Base-by-base conservation (phyloP, 2,888 invertebrate genomes). In the Seira ritae region DNA sequence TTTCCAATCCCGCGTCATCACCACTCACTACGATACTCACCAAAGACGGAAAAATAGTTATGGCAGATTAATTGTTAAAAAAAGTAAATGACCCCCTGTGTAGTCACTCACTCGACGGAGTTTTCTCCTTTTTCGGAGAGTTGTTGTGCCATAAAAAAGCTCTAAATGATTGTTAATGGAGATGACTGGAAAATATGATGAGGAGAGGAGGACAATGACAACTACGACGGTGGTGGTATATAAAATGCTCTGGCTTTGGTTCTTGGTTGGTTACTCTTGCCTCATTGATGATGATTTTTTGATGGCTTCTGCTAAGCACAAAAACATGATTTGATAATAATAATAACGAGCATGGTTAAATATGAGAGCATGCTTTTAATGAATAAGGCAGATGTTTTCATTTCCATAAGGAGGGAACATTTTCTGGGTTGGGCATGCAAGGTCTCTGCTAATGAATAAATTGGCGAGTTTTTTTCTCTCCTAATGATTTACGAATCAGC, bases 71-170 rank as follows among this genome's bases (percentile, higher is more conserved):
- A 78, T 83, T 83, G 65, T 83, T 78, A 74, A 83, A 83, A 74
- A 83, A 78, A n/a, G n/a, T n/a, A n/a, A n/a, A n/a, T 83, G 77
- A 77, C 77, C 78, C 81, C 78, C 83, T 77, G 77, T 12, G 6
- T 42, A 78, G 82, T 82, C 77, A 72, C 77, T 72, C 55, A 60
- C 17, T 71, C 6, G 62, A 15, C n/a, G n/a, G n/a, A 10, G 15
- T 6, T 17, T 62, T 8, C 17, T 17, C 12, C 62, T 73, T 81
- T 73, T 71, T 22, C 42, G 65, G 65, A 55, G n/a, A n/a, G n/a
- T 76, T 81, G 81, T 81, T 74, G 50, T 22, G 22, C 20, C 24
- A 17, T 62, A 31, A 3, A 23, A 20, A 66, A 74, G 66, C 31
- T 42, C 19, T 71, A 19, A 46, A 17, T 62, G 62, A 15, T 62